Base-by-base conservation (phyloP, 2,888 invertebrate genomes). In the Aricia artaxerxes region DNA sequence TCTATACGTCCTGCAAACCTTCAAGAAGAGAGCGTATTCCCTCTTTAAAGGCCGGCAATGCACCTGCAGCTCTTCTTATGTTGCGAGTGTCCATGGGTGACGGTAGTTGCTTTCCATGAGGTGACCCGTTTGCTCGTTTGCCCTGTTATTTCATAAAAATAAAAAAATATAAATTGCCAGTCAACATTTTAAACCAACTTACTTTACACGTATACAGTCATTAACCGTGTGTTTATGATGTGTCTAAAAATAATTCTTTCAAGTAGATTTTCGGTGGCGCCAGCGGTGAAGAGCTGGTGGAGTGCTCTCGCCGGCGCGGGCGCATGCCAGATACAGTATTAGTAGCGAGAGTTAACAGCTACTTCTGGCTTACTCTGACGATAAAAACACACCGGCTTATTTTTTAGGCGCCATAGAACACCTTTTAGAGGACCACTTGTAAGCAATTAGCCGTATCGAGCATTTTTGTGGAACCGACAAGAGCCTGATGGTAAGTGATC, bases 261-360 rank as follows among this genome's bases (percentile, higher is more conserved):
- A 13, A 49, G 44, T 13, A 4, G 31, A 49, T 75, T 53, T 9
- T 35, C 76, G 16, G 76, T 76, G 76, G 76, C 76, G 76, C 76
- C 76, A 76, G 13, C 31, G 57, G 11, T 76, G 76, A 24, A 76
- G 76, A 76, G 75, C 80, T 80, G 79, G 81, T 80, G 64, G n/a
- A 69, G 16, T n/a, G 16, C 49, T 75, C 31, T 35, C 76, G 53
- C 3, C 44, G 57, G 76, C 76, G 53, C 3, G 24, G 57, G 76
- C 76, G 31, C 35, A 53, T 53, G 57, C 76, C 49, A 53, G 69
- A 69, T 31, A 16, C 53, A 3, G 24, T 57, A 13, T 76, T 76
- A 76, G 76, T 57, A 57, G 11, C 53, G 76, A 76, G 35, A 76
- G 53, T 76, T 76, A 76, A 76, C 76, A 76, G 76, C 49, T 75